phyloP scores from a whole-genome alignment of 1,140 invertebrate species.

The Colletes latitarsis region DNA sequence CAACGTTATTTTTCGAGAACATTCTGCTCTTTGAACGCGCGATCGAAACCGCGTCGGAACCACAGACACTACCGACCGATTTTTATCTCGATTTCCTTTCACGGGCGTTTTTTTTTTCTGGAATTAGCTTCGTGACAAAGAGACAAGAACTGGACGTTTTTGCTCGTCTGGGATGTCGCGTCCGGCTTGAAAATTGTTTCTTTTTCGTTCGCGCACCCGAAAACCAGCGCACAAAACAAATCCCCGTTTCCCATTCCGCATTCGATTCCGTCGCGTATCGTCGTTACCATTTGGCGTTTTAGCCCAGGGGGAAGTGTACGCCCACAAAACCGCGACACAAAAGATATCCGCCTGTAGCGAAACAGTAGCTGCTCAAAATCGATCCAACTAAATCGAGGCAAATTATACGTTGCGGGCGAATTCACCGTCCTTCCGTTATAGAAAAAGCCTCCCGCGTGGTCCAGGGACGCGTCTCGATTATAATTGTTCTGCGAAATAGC shows the following conservation, averaged over 20 bases:
- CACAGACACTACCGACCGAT: conserved; percentile 3
- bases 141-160: conserved; percentile 50
- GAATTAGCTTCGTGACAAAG: conserved; percentile 57
- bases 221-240: conserved; percentile 68
- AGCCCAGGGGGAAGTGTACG: conserved; percentile 76
- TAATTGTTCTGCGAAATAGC: conserved; percentile 44
- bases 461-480: conserved; percentile 35
- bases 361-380: conserved; percentile 80
- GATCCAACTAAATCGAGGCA: conserved; percentile 75
- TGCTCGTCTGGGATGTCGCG: conserved; percentile 49
- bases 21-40: neutral
- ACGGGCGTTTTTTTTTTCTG: neutral
- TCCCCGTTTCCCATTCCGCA: conserved; percentile 66
- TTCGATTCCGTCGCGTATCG: conserved; percentile 67
- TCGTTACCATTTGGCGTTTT: conserved; percentile 79
- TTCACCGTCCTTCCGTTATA: conserved; percentile 59
- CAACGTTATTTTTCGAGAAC: neutral
- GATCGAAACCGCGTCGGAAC: conserved; percentile 7
- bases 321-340: conserved; percentile 79
- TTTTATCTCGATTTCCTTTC: conserved; percentile 56
- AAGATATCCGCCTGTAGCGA: conserved; percentile 81
- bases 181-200: conserved; percentile 61
- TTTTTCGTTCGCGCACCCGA: conserved; percentile 48
- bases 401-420: conserved; percentile 79
- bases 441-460: conserved; percentile 13